Base-by-base conservation (phyloP, 2,888 invertebrate species). In the Drosophila putrida region DNA sequence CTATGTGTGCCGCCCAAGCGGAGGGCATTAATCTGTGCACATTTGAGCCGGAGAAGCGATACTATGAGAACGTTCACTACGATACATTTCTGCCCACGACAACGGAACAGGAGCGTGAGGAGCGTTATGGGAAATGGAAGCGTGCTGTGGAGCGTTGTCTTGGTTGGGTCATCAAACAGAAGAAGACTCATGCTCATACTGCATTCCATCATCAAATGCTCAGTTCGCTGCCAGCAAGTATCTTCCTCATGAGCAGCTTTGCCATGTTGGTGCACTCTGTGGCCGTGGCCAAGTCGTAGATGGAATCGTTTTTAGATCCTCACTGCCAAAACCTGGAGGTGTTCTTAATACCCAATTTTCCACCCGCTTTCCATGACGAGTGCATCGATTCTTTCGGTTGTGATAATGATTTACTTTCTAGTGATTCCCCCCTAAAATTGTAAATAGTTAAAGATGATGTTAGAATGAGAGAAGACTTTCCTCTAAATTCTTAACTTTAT, bases 121-220 rank as follows among this genome's bases (percentile, higher is more conserved):
- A 95, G 4, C 94, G 98, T 71, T 98, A 97, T 92, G 96, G 95
- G 6, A 96, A 97, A 93, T 98, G 98, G 98, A 98, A 98, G 93
- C 96, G 97, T 95, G 98, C 98, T 0, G 98, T 99, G 2, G 95
- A 97, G 89, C 94, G 98, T 33, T 97, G 97, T 38, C 94, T 98
- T 81, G 97, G 97, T 70, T 98, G 98, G 98, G 96, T 96, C 20
- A 94, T 95, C 0, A 94, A 94, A 2, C 94, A 94, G 5, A 95
- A 96, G 91, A 96, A 95, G 92, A 95, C 96, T 8, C 93, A 94
- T 80, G 93, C 94, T 46, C 96, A 96, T 95, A 96, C 97, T 94
- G 96, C 97, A 91, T 96, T 97, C 91, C 93, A 96, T 82, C 97
- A 95, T 92, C 94, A 94, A 71, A 93, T 97, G 64, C 93, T 97